Base-by-base conservation (phyloP, 2,113 vertebrate genomes). In the Nettapus auritus region DNA sequence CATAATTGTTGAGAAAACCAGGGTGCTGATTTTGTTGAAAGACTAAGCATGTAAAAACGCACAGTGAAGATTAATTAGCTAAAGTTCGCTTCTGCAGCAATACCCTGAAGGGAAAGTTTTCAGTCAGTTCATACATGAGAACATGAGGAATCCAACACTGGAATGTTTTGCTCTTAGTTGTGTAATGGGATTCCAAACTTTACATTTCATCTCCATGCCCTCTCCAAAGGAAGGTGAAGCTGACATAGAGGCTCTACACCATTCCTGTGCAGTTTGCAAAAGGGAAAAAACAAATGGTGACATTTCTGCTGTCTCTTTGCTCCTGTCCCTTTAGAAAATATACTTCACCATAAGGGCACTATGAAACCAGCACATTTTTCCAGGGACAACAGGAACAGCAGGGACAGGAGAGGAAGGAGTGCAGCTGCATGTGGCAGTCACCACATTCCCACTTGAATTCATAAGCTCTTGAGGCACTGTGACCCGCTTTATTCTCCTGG, bases 201-300 rank as follows among this genome's bases (percentile, higher is more conserved):
- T 23, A 67, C 59, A 63, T 86, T 96, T 96, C 76, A 88, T 46
- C 83, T 74, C 56, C 86, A 81, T 82, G 70, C 88, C 88, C 92
- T 88, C 52, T 88, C 64, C 80, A 92, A 74, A 77, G 71, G 28
- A 53, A 66, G 7, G 5, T 53, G 44, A 69, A 73, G 71, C 79
- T 90, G 88, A 92, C 31, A 17, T 0, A 44, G 71, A 66, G 40
- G 53, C 55, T 86, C 52, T 19, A 62, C 40, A 40, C 55, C 25
- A 66, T 66, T 77, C 74, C 66, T 68, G 40, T 88, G 57, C 53
- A 79, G 34, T 34, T 12, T 75, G 34, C 11, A 60, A 44, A 77
- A 82, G 57, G 29, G 19, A 55, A 83, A 64, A 29, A 2, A 74
- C 26, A 55, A 93, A 19, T 9, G 4, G 52, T 31, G 31, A 46